Evolutionary conservation across 2,888 invertebrate genomes (phyloP), one percentile per base, ranked within the genome.

Genomic region (Sphaeridia pumilis): DNA sequence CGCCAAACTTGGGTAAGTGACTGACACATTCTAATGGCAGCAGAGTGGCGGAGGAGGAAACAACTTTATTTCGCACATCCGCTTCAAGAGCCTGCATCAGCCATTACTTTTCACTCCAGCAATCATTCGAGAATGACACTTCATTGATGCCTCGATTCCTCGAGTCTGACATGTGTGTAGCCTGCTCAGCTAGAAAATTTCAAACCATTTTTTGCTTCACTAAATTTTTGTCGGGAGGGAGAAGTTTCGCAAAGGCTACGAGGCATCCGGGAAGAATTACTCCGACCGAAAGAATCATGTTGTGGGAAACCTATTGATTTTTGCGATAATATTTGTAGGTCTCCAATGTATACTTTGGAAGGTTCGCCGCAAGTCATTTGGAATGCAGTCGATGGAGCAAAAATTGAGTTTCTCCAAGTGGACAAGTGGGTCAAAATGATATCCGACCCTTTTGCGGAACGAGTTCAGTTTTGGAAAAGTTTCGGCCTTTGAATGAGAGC

Each of bases 281-380:
- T n/a, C n/a, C n/a, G n/a, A n/a, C n/a, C n/a, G n/a, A 31, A 31
- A 31, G 31, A 31, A 14, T 31, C 31, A 31, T 14, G 14, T 31
- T 10, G 31, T 31, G 10, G 14, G 31, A 7, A 31, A 14, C 31
- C 14, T 31, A 31, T 10, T 31, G 31, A n/a, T n/a, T 31, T 14
- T 10, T 14, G 31, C 14, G 14, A 31, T 24, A 17, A 31, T 26
- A 26, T 22, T 31, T 52, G 12, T 20, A 63, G 63, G 4, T 56
- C 51, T 25, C 63, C 63, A 1, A 10, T 57, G 2, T 58, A 55
- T 28, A 61, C 59, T 1, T 44, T 46, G n/a, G 56, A 57, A 7
- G 57, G 60, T 4, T 47, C 52, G 31, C 49, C 55, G 34, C n/a
- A 47, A 10, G 45, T 45, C n/a, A 46, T 63, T 31, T 63, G 61